Conservation (phyloP, 2,113 vertebrate species). For the Limanda limanda region DNA sequence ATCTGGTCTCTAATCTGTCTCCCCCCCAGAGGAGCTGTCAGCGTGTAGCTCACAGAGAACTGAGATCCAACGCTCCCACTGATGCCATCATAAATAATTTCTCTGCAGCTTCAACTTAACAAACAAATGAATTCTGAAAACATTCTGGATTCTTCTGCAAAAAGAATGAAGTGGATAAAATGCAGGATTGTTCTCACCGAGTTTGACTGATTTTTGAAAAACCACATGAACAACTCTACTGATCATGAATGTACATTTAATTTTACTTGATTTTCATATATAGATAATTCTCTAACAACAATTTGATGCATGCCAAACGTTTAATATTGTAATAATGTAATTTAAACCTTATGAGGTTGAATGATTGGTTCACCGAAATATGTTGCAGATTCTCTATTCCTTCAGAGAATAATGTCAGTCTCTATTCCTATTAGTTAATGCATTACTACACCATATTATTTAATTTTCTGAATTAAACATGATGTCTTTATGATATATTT, state of each 20-base stretch:
- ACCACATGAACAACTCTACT: neutral
- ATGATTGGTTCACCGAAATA: too few relatives aligned
- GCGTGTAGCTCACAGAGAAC: neutral
- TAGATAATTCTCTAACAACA: too few relatives aligned
- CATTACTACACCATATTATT: too few relatives aligned
- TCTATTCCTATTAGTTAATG: too few relatives aligned
- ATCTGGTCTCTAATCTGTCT: neutral
- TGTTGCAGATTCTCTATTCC: too few relatives aligned
- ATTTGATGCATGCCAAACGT: too few relatives aligned
- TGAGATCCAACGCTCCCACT: neutral
- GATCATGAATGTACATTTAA: neutral
- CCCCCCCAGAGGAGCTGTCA: neutral
- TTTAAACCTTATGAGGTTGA: too few relatives aligned
- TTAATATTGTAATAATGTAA: too few relatives aligned
- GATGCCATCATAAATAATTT: constrained; percentile 1
- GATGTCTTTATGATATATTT: too few relatives aligned
- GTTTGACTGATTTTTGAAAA: neutral
- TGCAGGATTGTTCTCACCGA: neutral
- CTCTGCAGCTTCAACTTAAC: neutral
- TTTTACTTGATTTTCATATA: too few relatives aligned
- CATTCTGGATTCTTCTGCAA: neutral
- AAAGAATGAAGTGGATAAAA: neutral
- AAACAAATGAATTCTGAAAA: neutral
- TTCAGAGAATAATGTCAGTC: too few relatives aligned
- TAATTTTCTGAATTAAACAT: too few relatives aligned